Evolutionary conservation across 2,888 invertebrate species (phyloP), one percentile per base, ranked within the genome.

Genomic region (Diarsia brunnea): DNA sequence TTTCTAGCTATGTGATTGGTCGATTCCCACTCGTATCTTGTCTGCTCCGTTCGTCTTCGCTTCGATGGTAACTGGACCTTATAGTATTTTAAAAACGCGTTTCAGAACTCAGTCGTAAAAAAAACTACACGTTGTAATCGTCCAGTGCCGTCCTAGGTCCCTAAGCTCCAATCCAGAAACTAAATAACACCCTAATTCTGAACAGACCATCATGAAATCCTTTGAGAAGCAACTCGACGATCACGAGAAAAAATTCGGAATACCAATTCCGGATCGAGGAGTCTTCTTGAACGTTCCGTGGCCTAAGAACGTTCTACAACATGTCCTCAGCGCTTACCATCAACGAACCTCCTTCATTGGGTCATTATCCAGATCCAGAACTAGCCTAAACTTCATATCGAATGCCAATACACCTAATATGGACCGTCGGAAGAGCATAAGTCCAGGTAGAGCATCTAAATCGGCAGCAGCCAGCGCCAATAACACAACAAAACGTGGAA

Each of bases 281-380:
- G 78, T 91, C 2, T 95, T 94, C 75, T 77, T 96, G 1, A 94
- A 95, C 84, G 94, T 88, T 0, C 95, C 96, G 0, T 96, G 95
- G 95, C 97, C 97, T 0, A 91, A 93, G 79, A 97, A 97, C 84
- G 96, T 96, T 0, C 84, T 97, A 0, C 96, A 96, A 21, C 96
- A 95, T 74, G 92, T 96, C 0, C 87, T 97, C 0, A 89, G 90
- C 74, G 92, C 93, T 0, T 94, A 95, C 88, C 94, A 96, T 1
- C 96, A 96, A 69, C 73, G 96, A 2, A 95, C 89, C 14, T 94
- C 95, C 16, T 97, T 97, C 86, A 96, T 97, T 14, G 97, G 97
- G 16, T 96, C 96, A 8, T 88, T 97, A 63, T 96, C 97, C 0
- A 91, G 97, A 0, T 97, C 97, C 0, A 93, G 97, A 24, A 97